Conservation (phyloP, 2,888 invertebrate genomes). For the Pandemis corylana region DNA sequence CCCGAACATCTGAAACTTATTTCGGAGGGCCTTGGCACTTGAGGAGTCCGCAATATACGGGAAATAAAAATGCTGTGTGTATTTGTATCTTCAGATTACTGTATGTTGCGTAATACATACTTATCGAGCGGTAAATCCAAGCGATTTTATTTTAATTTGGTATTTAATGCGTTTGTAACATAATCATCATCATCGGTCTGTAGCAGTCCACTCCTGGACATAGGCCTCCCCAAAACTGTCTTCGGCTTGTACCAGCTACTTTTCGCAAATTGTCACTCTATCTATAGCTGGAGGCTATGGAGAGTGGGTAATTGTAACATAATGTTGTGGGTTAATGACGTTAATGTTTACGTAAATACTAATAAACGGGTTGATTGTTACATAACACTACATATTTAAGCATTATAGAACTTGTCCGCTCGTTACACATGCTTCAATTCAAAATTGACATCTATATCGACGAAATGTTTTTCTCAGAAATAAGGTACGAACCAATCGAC, state of each 20-base stretch:
- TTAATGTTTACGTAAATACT: too few relatives aligned
- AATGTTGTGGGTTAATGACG: too few relatives aligned
- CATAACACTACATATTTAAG: too few relatives aligned
- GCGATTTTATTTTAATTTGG: neutral
- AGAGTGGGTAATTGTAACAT: too few relatives aligned
- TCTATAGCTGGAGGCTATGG: too few relatives aligned
- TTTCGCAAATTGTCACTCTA: too few relatives aligned
- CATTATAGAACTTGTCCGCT: neutral
- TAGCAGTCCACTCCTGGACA: too few relatives aligned
- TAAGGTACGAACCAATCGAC: slow-evolving; percentile 8
- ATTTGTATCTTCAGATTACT: slow-evolving; percentile 13
- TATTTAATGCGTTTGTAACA: neutral
- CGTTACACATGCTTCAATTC: neutral
- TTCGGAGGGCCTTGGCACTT: slow-evolving; percentile 18
- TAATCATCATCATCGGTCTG: too few relatives aligned
- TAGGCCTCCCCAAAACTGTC: too few relatives aligned
- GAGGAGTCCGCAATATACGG: slow-evolving; percentile 21
- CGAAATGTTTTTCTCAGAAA: slow-evolving; percentile 14
- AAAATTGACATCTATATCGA: neutral
- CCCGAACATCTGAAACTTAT: slow-evolving; percentile 31
- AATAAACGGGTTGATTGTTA: too few relatives aligned
- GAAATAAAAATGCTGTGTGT: slow-evolving; percentile 19
- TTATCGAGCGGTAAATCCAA: slow-evolving; percentile 1
- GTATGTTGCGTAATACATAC: slow-evolving; percentile 6
- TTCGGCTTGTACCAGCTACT: too few relatives aligned